These are phyloP conservation scores for Tragulus kanchil DNA, from an alignment of 2,113 vertebrate species.

Conservation along the genomic window DNA sequence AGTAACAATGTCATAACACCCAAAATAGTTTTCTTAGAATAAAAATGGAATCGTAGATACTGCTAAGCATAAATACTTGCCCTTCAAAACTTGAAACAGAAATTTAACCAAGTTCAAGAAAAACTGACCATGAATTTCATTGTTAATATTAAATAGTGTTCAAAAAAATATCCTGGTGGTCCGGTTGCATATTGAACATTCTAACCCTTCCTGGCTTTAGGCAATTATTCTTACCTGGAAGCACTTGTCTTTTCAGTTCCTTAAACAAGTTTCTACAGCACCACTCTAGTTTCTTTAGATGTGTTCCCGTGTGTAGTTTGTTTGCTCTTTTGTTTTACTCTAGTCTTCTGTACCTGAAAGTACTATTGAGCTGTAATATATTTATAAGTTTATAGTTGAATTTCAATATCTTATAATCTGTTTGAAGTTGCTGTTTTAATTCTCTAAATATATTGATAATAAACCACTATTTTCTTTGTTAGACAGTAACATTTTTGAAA, in stretches of 20 bases:
- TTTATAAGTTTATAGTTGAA: not conserved
- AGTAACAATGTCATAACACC: not conserved
- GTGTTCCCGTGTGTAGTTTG: not conserved
- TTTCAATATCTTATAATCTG: not conserved
- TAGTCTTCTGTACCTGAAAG: not conserved
- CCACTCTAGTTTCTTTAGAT: not conserved
- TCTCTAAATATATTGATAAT: not conserved
- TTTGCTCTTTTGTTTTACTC: not conserved
- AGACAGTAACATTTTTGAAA: constrained; percentile 11
- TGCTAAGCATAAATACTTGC: not conserved
- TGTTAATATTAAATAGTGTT: not conserved
- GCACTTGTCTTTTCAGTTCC: not conserved
- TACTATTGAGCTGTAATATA: not conserved
- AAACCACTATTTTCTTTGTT: not conserved
- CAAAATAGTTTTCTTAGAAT: not conserved
- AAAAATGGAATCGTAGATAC: not conserved
- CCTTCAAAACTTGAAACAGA: not conserved
- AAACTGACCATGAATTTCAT: not conserved
- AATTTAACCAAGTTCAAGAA: not conserved
- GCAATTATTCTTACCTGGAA: not conserved
- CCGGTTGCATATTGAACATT: not conserved
- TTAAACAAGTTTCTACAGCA: not conserved
- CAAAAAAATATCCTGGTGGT: too few species aligned
- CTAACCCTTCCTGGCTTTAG: not conserved
- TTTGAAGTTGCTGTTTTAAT: not conserved